Conservation (phyloP, 2,888 invertebrate genomes). For the Phengaris arion region DNA sequence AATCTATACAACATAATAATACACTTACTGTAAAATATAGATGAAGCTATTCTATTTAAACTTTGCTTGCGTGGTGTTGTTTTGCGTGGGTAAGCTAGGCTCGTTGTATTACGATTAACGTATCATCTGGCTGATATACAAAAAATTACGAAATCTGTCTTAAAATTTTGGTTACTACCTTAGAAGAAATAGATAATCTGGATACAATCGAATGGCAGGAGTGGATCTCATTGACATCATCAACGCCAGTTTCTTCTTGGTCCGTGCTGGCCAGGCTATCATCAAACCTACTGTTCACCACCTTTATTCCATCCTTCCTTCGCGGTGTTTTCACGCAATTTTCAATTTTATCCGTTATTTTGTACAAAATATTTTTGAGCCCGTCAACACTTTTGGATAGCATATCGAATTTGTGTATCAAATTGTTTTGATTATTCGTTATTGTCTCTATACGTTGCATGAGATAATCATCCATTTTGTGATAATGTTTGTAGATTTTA, state of each 20-base stretch:
- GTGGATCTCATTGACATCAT: not conserved
- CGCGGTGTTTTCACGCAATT: conserved; percentile 5
- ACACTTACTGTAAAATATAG: no score
- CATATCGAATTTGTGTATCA: conserved; percentile 57
- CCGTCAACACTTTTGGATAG: conserved; percentile 59
- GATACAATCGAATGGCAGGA: not conserved
- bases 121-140: not conserved
- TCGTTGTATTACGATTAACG: not conserved
- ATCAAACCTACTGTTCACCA: conserved; percentile 49
- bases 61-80: no score
- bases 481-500: not conserved
- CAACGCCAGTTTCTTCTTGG: not conserved
- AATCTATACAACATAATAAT: no score
- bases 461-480: conserved; percentile 39
- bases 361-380: conserved; percentile 47
- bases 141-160: not conserved
- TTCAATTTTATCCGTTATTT: conserved; percentile 55
- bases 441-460: conserved; percentile 54
- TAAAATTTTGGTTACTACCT: not conserved
- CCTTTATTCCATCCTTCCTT: conserved; percentile 45
- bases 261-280: not conserved
- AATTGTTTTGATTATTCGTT: conserved; percentile 50
- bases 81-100: no score
- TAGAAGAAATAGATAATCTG: not conserved
- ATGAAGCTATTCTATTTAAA: no score